A percentile compares a stretch with the other conserved stretches of the same genome.
Evolutionary conservation across 2,113 vertebrate species (phyloP).

Genomic region (Lutjanus erythropterus): DNA sequence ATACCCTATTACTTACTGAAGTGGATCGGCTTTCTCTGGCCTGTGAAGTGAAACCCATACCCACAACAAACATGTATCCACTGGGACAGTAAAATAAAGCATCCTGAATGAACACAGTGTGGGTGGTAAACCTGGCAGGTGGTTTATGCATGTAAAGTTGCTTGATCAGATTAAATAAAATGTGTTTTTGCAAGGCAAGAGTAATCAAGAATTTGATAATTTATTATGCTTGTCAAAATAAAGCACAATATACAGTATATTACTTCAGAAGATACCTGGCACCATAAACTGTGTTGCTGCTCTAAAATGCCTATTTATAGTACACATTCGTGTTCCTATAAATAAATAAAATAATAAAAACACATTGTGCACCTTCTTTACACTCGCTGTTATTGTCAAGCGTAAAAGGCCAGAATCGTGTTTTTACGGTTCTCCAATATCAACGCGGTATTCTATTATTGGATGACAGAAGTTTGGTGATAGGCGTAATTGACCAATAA

Average conservation of each 20-base stretch:
- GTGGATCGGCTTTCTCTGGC: conserved; percentile 26
- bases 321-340: rapidly evolving
- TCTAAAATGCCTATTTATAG: neutral
- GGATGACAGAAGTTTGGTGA: conserved; percentile 45
- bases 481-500: conserved; percentile 62
- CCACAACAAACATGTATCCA: conserved; percentile 20
- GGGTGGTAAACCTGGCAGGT: neutral
- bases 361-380: neutral
- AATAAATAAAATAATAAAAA: neutral
- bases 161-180: neutral
- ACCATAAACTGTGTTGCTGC: neutral
- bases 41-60: conserved; percentile 29
- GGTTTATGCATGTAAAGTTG: neutral
- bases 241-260: neutral
- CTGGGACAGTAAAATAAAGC: conserved; percentile 24
- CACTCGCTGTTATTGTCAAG: neutral
- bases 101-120: neutral
- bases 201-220: neutral
- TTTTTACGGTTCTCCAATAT: conserved; percentile 31
- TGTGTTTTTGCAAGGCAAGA: neutral
- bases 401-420: neutral
- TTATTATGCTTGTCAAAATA: neutral
- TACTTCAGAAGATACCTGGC: neutral
- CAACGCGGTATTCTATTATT: conserved; percentile 79
- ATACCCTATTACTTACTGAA: conserved; percentile 34